Percentiles rank a stretch among this genome's conserved stretches.
Conservation (phyloP, 2,113 vertebrate genomes). For the Cottus gobio region DNA sequence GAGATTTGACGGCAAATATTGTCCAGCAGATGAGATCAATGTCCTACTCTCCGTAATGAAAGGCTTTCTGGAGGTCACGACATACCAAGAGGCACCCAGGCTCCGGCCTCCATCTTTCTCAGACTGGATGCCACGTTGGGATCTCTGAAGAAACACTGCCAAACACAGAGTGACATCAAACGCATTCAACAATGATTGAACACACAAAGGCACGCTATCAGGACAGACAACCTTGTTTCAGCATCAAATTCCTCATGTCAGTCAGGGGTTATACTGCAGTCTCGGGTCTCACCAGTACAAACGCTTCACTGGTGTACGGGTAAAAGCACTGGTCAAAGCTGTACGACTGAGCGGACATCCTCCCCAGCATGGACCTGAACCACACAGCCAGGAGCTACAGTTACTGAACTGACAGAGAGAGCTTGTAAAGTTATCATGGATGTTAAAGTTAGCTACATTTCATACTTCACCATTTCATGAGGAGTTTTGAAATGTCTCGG, state of each 20-base stretch:
- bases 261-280: not conserved
- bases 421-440: not conserved
- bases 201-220: not conserved
- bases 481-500: constrained; percentile 40
- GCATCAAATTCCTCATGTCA: not conserved
- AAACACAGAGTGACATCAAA: constrained; percentile 5
- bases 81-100: constrained; percentile 75
- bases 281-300: constrained; percentile 73
- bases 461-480: constrained; percentile 79
- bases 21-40: constrained; percentile 46
- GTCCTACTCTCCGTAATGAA: constrained; percentile 31
- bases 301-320: constrained; percentile 70
- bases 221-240: not conserved
- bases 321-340: constrained; percentile 82
- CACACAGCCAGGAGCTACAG: not conserved
- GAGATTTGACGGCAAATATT: constrained; percentile 15
- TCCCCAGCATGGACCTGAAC: constrained; percentile 83
- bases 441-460: not conserved
- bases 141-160: constrained; percentile 82
- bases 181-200: not conserved
- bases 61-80: constrained; percentile 30
- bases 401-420: not conserved
- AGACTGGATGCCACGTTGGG: constrained; percentile 74
- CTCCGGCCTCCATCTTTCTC: constrained; percentile 55
- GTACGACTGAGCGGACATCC: constrained; percentile 77